Percentiles rank a stretch among this genome's conserved stretches.
Evolutionary conservation across 2,888 invertebrate genomes (phyloP).

Genomic region (Tenodera sinensis): DNA sequence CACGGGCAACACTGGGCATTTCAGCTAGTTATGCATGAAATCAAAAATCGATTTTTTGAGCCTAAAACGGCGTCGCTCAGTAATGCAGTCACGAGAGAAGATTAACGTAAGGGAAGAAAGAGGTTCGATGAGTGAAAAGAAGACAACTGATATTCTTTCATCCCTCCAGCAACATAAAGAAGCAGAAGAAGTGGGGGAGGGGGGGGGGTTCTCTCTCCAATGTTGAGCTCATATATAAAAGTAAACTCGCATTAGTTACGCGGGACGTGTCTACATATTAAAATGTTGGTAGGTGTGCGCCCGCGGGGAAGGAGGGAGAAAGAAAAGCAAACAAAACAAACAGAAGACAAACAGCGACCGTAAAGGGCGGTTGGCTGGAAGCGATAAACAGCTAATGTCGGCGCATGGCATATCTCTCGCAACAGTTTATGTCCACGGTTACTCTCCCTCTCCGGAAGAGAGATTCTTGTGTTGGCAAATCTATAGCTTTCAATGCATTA

Average conservation of each 20-base stretch:
- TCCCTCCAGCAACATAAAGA: too few relatives aligned
- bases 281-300: neutral
- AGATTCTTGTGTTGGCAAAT: neutral
- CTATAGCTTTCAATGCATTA: neutral
- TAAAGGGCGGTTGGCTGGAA: neutral
- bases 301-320: too few relatives aligned
- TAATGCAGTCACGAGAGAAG: neutral
- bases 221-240: neutral
- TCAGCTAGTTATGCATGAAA: too few relatives aligned
- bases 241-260: neutral
- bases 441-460: too few relatives aligned
- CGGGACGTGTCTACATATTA: neutral
- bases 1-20: too few relatives aligned
- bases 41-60: too few relatives aligned
- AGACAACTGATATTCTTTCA: neutral
- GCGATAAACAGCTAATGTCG: neutral
- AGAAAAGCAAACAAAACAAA: neutral
- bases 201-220: too few relatives aligned
- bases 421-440: neutral
- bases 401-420: neutral
- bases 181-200: too few relatives aligned
- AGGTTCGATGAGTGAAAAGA: neutral
- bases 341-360: neutral
- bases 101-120: neutral
- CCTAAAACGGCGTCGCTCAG: too few relatives aligned